phyloP scores from a whole-genome alignment of 2,113 vertebrate species.

The Dryoscopus gambensis region DNA sequence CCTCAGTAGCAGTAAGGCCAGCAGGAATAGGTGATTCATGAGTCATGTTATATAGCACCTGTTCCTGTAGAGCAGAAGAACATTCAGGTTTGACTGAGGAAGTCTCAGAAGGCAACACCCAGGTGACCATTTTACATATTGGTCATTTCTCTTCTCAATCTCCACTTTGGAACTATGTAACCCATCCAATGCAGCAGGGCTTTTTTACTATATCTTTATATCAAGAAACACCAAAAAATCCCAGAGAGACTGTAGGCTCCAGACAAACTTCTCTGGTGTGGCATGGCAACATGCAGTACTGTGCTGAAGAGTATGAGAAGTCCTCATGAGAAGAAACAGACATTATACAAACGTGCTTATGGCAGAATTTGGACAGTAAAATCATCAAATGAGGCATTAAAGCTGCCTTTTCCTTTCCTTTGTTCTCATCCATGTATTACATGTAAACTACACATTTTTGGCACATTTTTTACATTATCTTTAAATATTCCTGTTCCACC shows the following conservation, averaged over 20 bases:
- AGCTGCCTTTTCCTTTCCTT: background rate
- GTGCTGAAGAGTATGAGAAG: background rate
- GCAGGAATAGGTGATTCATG: background rate
- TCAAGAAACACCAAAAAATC: background rate
- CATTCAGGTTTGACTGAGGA: background rate
- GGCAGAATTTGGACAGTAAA: background rate
- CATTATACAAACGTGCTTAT: background rate
- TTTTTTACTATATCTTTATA: background rate
- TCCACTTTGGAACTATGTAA: background rate
- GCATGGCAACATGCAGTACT: background rate
- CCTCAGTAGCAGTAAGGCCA: background rate
- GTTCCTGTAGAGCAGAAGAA: background rate
- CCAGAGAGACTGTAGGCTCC: background rate
- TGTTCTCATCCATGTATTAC: background rate
- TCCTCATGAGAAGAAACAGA: background rate
- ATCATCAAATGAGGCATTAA: background rate
- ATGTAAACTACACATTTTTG: background rate
- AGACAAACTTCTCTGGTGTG: background rate
- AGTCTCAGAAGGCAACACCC: background rate
- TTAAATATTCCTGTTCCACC: background rate
- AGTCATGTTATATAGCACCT: background rate
- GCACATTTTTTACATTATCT: background rate
- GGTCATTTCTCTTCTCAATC: background rate
- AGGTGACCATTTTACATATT: background rate
- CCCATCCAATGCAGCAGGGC: background rate